Conservation (phyloP, 2,797 vertebrate genomes). For the Distichodus sexfasciatus region DNA sequence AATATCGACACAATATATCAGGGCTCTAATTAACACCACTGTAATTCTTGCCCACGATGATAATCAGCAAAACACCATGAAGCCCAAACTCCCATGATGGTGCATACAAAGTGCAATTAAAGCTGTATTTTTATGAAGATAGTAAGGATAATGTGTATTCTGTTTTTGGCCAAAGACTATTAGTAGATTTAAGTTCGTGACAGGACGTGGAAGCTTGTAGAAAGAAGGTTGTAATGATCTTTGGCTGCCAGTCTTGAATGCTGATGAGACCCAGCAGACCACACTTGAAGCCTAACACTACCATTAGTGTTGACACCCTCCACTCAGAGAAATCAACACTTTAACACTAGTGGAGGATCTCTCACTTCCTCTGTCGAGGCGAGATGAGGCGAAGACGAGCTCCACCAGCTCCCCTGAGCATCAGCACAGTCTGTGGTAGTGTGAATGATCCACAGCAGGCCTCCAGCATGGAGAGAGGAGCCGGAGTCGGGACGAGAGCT, state of each 20-base stretch:
- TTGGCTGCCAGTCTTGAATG: background rate
- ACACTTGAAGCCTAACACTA: conserved; percentile 19
- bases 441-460: conserved; percentile 36
- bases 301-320: conserved; percentile 50
- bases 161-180: too few species aligned
- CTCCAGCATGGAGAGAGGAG: conserved; percentile 17
- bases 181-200: background rate
- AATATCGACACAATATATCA: too few species aligned
- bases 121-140: too few species aligned
- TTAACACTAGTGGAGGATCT: conserved; percentile 21
- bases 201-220: background rate
- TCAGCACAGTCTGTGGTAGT: conserved; percentile 34
- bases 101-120: too few species aligned
- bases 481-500: conserved; percentile 32
- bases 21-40: too few species aligned
- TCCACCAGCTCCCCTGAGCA: conserved; percentile 20
- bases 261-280: conserved; percentile 34
- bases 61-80: too few species aligned
- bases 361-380: conserved; percentile 24
- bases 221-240: background rate
- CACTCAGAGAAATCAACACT: conserved; percentile 57
- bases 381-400: conserved; percentile 38
- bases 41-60: too few species aligned
- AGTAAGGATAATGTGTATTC: too few species aligned
- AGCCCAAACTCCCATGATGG: too few species aligned